Evolutionary conservation across 2,888 invertebrate genomes (phyloP).

Genomic region (Amiota communis): DNA sequence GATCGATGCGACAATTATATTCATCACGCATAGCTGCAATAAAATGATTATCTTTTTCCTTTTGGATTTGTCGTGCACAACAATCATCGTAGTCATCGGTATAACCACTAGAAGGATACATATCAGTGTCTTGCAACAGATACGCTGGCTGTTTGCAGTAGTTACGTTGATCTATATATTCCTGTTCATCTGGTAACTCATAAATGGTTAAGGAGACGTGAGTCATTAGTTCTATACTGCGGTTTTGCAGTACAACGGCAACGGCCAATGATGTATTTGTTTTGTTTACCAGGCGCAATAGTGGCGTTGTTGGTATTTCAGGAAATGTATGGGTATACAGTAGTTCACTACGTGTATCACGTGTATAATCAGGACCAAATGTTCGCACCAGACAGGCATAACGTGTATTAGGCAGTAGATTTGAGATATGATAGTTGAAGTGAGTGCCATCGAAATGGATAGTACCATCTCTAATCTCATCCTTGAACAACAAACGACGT

Average conservation of each 20-base stretch:
- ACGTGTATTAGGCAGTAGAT: constrained; percentile 79
- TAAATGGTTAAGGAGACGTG: constrained; percentile 70
- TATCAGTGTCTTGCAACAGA: constrained; percentile 46
- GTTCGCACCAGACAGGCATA: constrained; percentile 85
- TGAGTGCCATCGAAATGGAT: constrained; percentile 45
- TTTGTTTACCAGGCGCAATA: constrained; percentile 60
- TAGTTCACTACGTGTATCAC: constrained; percentile 70
- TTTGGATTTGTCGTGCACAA: constrained; percentile 56
- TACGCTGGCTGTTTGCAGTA: constrained; percentile 72
- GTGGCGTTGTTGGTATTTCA: constrained; percentile 74
- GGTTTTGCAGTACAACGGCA: constrained; percentile 74
- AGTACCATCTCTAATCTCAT: constrained; percentile 46
- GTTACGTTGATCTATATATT: constrained; percentile 74
- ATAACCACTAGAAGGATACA: constrained; percentile 31
- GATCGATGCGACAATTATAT: constrained; percentile 58
- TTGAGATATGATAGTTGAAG: constrained; percentile 67
- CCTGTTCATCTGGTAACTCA: constrained; percentile 65
- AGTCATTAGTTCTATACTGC: constrained; percentile 64
- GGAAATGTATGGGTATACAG: constrained; percentile 76
- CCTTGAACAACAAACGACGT: constrained; percentile 54
- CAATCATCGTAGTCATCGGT: constrained; percentile 64
- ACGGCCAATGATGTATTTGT: constrained; percentile 72
- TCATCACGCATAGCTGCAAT: constrained; percentile 47
- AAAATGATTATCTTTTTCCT: constrained; percentile 57
- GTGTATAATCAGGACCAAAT: constrained; percentile 74